phyloP scores from a whole-genome alignment of 2,888 invertebrate genomes.

The Pristionchus fissidentatus region DNA sequence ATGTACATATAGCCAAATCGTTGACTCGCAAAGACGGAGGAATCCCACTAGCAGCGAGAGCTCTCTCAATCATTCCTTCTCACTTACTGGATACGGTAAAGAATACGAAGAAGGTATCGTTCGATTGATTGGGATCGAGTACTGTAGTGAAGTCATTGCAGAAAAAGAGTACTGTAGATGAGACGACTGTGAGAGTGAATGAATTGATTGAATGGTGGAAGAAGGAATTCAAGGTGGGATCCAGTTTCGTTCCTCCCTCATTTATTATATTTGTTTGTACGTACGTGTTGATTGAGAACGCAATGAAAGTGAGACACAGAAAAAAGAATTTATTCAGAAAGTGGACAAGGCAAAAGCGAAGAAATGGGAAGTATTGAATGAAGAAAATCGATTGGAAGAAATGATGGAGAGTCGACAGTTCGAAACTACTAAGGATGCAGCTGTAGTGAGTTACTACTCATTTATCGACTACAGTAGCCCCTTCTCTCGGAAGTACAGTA shows the following conservation, averaged over 20 bases:
- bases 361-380: not conserved
- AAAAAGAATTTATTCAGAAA: not conserved
- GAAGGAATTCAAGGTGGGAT: not conserved
- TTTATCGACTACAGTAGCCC: not conserved
- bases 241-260: too few species aligned
- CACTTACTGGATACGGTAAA: not conserved
- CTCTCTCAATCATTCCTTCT: not conserved
- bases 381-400: not conserved
- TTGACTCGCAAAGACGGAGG: not conserved
- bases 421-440: not conserved
- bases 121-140: too few species aligned
- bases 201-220: not conserved
- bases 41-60: not conserved
- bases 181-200: not conserved
- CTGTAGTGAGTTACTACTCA: conserved; percentile 13
- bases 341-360: not conserved
- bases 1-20: not conserved
- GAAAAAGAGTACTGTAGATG: not conserved
- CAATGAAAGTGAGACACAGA: not conserved
- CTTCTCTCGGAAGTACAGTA: not conserved
- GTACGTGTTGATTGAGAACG: too few species aligned
- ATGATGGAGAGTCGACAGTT: conserved; percentile 7
- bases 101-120: too few species aligned
- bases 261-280: too few species aligned
- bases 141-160: too few species aligned